These are phyloP conservation scores for Bhutanitis thaidina DNA, from an alignment of 2,888 invertebrate genomes.

Conservation along the genomic window DNA sequence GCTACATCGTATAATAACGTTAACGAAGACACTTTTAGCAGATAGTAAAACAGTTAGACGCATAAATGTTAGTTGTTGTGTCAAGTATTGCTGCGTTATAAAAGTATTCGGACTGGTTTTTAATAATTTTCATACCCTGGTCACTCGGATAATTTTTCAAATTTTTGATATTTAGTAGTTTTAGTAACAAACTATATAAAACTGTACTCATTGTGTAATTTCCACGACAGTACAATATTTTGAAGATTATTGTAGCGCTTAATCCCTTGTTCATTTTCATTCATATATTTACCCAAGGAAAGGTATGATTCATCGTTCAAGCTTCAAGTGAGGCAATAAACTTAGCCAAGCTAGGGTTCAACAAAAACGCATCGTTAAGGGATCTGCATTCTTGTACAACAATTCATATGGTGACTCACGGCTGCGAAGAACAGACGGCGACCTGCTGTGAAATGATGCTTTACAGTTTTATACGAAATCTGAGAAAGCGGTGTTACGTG, in stretches of 20 bases:
- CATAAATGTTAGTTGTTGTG: no score
- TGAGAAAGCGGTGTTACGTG: conserved; percentile 3
- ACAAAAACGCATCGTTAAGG: conserved; percentile 37
- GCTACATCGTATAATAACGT: not conserved
- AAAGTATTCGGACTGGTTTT: no score
- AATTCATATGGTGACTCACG: conserved; percentile 33
- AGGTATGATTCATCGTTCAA: conserved; percentile 10
- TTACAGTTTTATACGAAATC: conserved; percentile 12
- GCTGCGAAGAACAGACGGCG: conserved; percentile 26
- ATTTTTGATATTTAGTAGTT: no score
- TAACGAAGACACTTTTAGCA: not conserved
- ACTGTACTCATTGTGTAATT: no score
- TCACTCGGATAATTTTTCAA: no score
- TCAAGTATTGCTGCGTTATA: no score
- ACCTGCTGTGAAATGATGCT: conserved; percentile 19
- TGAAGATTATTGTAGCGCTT: no score
- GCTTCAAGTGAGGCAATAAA: conserved; percentile 17
- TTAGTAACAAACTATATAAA: no score
- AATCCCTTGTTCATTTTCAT: not conserved
- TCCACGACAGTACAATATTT: no score
- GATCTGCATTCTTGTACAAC: conserved; percentile 31
- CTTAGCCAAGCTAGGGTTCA: conserved; percentile 24
- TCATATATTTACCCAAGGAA: conserved; percentile 1
- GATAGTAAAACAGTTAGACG: no score
- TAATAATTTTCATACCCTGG: no score